Conservation (phyloP, 2,797 vertebrate species). For the Pelochelys cantorii region DNA sequence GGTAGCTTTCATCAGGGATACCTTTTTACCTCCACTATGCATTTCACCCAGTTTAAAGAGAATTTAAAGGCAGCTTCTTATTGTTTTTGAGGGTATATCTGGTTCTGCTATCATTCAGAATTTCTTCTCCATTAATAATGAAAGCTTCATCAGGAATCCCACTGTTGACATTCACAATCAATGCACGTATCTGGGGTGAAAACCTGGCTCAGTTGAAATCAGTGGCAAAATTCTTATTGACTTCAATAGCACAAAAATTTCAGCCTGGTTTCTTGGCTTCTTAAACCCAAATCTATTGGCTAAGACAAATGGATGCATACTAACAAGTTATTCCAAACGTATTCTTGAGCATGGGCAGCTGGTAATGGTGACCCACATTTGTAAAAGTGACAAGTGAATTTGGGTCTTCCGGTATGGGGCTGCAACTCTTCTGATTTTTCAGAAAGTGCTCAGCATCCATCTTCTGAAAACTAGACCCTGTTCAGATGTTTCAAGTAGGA, state of each 20-base stretch:
- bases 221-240: not conserved
- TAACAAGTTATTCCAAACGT: not conserved
- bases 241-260: slow-evolving; percentile 10
- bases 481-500: not conserved
- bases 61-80: slow-evolving; percentile 50
- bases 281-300: not conserved
- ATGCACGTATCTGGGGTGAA: not conserved
- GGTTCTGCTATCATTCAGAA: slow-evolving; percentile 62
- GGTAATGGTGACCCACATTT: not conserved
- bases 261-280: not conserved
- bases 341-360: accelerated
- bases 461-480: not conserved
- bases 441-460: not conserved
- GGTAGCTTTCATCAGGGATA: slow-evolving; percentile 20
- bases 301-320: not conserved
- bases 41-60: slow-evolving; percentile 55
- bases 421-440: not conserved
- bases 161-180: slow-evolving; percentile 10
- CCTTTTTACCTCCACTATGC: slow-evolving; percentile 34
- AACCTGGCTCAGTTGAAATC: slow-evolving; percentile 8
- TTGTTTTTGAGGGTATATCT: slow-evolving; percentile 47
- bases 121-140: slow-evolving; percentile 64
- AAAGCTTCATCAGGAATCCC: slow-evolving; percentile 44
- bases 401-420: not conserved
- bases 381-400: not conserved